Base-by-base conservation (phyloP, 2,797 vertebrate genomes). In the Hippoglossus hippoglossus region DNA sequence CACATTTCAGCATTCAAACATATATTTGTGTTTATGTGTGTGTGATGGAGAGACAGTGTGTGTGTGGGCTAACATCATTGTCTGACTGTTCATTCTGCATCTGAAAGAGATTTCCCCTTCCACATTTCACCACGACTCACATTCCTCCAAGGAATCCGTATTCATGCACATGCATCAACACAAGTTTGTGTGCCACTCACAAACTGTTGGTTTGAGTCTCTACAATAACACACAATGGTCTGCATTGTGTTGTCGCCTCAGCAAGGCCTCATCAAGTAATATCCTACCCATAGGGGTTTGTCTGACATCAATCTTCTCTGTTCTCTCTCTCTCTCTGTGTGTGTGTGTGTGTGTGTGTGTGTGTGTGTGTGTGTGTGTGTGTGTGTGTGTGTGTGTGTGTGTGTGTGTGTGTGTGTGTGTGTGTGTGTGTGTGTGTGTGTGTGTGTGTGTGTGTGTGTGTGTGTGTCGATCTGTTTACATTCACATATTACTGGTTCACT, bases 401-500 rank as follows among this genome's bases (percentile, higher is more conserved):
- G 51, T 49, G 31, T 49, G 46, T 56, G 5, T 53, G 59, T 78
- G 24, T 24, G 24, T 24, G 24, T 24, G 24, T 24, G 24, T 24
- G 24, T 24, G 24, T 24, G 24, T 24, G 24, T 54, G 56, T 54
- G 25, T 52, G 47, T 67, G 67, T 60, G 53, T 75, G 50, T 55
- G 52, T 44, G 63, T 51, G 73, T 59, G 54, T 58, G 26, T 57
- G 52, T 39, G 25, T 49, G 13, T 31, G 31, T 47, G 46, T 75
- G 22, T 55, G 6, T 53, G 60, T 78, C 16, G 39, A 34, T 90
- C 26, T 90, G 81, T 90, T 91, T 87, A 80, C 84, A 75, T 86
- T 82, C 86, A 77, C 76, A 81, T 86, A 85, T 86, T 84, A 83
- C 88, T 89, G 89, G 83, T 88, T 81, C 28, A 7, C 73, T 75